These are phyloP conservation scores for Carlito syrichta DNA, from an alignment of 2,113 vertebrate species.

Conservation along the genomic window DNA sequence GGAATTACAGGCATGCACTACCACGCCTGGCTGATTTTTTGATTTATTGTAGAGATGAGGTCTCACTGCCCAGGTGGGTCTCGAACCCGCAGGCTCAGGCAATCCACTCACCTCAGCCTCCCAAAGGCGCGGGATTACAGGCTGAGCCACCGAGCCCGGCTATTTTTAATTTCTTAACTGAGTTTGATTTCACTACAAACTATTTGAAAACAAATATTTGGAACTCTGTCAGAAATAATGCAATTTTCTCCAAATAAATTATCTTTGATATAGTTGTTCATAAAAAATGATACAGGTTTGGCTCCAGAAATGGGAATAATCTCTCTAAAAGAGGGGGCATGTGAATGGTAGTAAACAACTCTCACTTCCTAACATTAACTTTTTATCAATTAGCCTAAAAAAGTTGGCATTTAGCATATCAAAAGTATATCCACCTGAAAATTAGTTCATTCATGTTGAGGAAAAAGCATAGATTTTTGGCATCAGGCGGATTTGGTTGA, in stretches of 20 bases:
- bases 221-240: background rate
- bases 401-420: background rate
- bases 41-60: no score
- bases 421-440: background rate
- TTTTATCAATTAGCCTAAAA: background rate
- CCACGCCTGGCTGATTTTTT: no score
- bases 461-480: background rate
- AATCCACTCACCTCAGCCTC: no score
- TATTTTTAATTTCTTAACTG: background rate
- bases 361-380: background rate
- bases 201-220: background rate
- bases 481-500: background rate
- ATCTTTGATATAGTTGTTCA: background rate
- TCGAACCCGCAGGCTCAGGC: no score
- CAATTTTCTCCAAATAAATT: background rate
- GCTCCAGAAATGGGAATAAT: background rate
- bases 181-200: background rate
- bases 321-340: background rate
- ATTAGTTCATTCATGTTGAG: background rate
- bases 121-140: no score
- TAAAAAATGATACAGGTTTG: background rate
- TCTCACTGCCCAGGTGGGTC: no score
- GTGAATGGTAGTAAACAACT: background rate
- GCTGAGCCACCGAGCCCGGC: no score
- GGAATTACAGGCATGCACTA: no score